These are phyloP conservation scores for Acrossocheilus wenchowensis DNA, from an alignment of 2,797 vertebrate genomes.

Conservation along the genomic window DNA sequence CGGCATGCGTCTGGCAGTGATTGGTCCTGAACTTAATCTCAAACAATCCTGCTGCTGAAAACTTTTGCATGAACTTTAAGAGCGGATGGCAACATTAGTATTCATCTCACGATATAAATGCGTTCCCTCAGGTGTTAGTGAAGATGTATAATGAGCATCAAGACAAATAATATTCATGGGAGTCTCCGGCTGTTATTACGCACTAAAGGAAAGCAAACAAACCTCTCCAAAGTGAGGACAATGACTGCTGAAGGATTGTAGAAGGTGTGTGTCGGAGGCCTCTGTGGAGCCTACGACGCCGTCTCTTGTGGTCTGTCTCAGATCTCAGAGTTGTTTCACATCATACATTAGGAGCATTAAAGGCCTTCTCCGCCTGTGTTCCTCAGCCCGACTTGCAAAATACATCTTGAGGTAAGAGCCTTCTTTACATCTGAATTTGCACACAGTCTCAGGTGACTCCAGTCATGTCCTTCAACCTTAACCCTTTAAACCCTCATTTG, in stretches of 20 bases:
- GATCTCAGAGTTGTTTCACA: constrained; percentile 18
- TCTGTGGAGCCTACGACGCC: neutral
- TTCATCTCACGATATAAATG: constrained; percentile 52
- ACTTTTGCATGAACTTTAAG: constrained; percentile 49
- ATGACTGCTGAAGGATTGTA: constrained; percentile 49
- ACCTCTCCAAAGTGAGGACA: constrained; percentile 62
- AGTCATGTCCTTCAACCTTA: constrained; percentile 3
- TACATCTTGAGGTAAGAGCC: constrained; percentile 34
- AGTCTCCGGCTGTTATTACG: constrained; percentile 57
- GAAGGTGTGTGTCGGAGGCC: constrained; percentile 42
- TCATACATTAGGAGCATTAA: constrained; percentile 51
- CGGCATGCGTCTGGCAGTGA: neutral
- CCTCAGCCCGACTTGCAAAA: constrained; percentile 16
- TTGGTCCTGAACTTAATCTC: constrained; percentile 22
- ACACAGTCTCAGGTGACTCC: neutral
- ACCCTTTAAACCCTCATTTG: constrained; percentile 5
- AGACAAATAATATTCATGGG: constrained; percentile 63
- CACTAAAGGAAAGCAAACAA: constrained; percentile 65
- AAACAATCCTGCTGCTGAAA: constrained; percentile 6
- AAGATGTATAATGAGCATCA: constrained; percentile 65
- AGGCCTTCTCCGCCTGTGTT: constrained; percentile 14
- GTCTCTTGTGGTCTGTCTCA: constrained; percentile 31
- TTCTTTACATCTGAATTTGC: constrained; percentile 31
- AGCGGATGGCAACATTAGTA: constrained; percentile 55
- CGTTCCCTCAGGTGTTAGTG: constrained; percentile 55